Evolutionary conservation across 2,888 invertebrate genomes (phyloP), one percentile per base, ranked within the genome.

Genomic region (Orthonevra nobilis): DNA sequence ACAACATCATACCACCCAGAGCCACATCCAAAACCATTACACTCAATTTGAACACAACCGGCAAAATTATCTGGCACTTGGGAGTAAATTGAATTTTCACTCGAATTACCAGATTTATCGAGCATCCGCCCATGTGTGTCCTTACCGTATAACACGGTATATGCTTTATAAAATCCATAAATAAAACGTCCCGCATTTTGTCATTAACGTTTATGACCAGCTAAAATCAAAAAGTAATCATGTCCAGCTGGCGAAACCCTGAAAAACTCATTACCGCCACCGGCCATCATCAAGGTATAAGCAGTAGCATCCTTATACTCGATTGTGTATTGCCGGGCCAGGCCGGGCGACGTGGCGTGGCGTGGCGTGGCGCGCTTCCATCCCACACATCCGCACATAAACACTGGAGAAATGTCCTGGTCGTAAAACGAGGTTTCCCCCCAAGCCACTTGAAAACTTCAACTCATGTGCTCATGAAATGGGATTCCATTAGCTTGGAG

Each of bases 191-290:
- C 58, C 52, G 54, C 60, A 60, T 14, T 54, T 58, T 56, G 64
- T 64, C 77, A 64, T 77, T 77, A 77, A 77, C 72, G 64, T 64
- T 77, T 64, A 77, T 72, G 77, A 72, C 58, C 64, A 60, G 28
- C 70, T 70, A 60, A 77, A 72, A 77, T 77, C 77, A 77, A 72
- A 77, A 77, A 77, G 64, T 77, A 77, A 77, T 77, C 77, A 77
- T 60, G 64, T 72, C 77, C 77, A 77, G 70, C 77, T 77, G 70
- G 60, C 44, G 40, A 60, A 72, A 77, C 77, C 77, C 66, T 77
- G 77, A 60, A 60, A 77, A 77, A 48, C 77, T 64, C 77, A 77
- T 77, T 77, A 72, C 50, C 70, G 66, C 72, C 77, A 77, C 14
- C 36, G 46, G 64, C 19, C 56, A 60, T 77, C 60, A 60, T 70